Conservation (phyloP, 2,888 invertebrate genomes). For the Protodeltote pygarga region DNA sequence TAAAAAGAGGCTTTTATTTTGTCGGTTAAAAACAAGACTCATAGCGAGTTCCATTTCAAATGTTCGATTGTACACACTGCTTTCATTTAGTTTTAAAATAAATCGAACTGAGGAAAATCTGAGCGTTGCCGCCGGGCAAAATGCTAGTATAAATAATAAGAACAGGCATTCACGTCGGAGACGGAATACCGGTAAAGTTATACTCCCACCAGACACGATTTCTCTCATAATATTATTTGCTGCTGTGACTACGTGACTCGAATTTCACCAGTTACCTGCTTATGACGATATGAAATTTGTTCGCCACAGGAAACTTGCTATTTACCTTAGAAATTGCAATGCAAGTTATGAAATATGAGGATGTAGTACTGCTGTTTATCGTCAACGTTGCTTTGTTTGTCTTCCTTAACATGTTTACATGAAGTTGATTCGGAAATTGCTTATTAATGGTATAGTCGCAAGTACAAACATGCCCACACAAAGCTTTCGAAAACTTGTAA, state of each 20-base stretch:
- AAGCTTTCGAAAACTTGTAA: no score
- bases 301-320: slow-evolving; percentile 68
- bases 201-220: slow-evolving; percentile 72
- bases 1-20: not conserved
- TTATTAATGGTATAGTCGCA: no score
- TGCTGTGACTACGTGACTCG: slow-evolving; percentile 70
- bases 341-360: slow-evolving; percentile 58
- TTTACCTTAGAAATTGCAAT: slow-evolving; percentile 69
- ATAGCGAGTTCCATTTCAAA: no score
- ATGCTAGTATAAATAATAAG: slow-evolving; percentile 41
- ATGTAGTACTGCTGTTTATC: slow-evolving; percentile 20
- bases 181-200: slow-evolving; percentile 64
- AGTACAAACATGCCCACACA: no score
- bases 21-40: no score
- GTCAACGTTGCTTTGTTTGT: slow-evolving; percentile 17
- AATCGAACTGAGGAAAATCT: slow-evolving; percentile 21
- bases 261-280: slow-evolving; percentile 70
- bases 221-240: slow-evolving; percentile 80
- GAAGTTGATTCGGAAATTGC: no score
- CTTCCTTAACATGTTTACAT: no score
- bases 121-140: slow-evolving; percentile 19
- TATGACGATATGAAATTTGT: slow-evolving; percentile 74
- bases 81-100: slow-evolving; percentile 13
- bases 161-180: slow-evolving; percentile 46
- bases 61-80: no score